Percentiles rank a stretch among this genome's conserved stretches.
phyloP scores from a whole-genome alignment of 1,140 invertebrate genomes.

The Psilanteris sp. region DNA sequence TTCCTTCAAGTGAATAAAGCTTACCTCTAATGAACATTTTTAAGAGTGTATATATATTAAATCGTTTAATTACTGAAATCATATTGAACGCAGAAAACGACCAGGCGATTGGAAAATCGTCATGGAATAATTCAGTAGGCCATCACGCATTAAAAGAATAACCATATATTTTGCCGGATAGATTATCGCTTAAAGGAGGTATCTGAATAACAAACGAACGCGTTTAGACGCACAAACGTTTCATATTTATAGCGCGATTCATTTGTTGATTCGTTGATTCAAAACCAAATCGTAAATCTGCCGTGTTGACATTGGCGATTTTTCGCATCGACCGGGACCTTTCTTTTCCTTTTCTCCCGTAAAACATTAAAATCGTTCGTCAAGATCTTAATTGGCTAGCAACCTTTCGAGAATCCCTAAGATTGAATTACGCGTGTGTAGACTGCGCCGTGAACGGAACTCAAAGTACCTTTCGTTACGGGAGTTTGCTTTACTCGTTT shows the following conservation, averaged over 20 bases:
- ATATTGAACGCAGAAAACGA: too few species aligned
- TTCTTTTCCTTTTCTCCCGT: constrained; percentile 26
- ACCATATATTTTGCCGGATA: too few species aligned
- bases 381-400: constrained; percentile 63
- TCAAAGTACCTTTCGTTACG: constrained; percentile 54
- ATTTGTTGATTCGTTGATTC: constrained; percentile 10
- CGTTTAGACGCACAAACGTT: constrained; percentile 11
- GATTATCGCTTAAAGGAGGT: constrained; percentile 18
- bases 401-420: constrained; percentile 38
- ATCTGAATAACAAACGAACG: constrained; percentile 31
- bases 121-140: too few species aligned
- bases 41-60: too few species aligned
- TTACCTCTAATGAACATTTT: too few species aligned
- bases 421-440: constrained; percentile 51
- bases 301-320: constrained; percentile 16
- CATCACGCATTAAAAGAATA: too few species aligned
- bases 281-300: constrained; percentile 33
- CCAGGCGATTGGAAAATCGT: too few species aligned
- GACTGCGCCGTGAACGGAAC: constrained; percentile 43
- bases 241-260: constrained; percentile 17
- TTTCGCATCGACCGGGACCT: constrained; percentile 17
- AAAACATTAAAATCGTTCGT: constrained; percentile 58
- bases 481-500: constrained; percentile 48
- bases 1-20: too few species aligned
- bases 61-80: too few species aligned